phyloP scores from a whole-genome alignment of 2,113 vertebrate genomes.

The Apodemus sylvaticus region DNA sequence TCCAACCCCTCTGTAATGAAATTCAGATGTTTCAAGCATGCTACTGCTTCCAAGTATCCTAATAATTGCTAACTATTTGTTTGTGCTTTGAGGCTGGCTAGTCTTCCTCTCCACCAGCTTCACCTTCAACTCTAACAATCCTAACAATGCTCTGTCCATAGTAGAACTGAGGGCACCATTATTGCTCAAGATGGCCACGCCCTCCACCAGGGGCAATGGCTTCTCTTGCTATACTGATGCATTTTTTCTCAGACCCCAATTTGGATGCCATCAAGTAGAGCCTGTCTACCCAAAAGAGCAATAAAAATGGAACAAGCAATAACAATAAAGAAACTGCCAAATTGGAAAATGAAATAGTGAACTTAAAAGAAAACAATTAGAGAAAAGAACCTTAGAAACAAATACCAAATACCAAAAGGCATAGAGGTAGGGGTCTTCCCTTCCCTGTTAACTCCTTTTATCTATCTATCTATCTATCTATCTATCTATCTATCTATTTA shows the following conservation, averaged over 20 bases:
- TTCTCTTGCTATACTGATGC: background rate
- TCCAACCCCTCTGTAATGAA: background rate
- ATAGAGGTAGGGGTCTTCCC: rapidly evolving
- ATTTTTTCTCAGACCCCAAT: background rate
- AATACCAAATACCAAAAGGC: background rate
- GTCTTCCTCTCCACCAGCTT: background rate
- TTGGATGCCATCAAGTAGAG: background rate
- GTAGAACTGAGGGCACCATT: background rate
- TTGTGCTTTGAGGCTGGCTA: too few species aligned
- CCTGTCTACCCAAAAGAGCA: background rate
- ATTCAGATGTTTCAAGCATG: too few species aligned
- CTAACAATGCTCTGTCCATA: rapidly evolving
- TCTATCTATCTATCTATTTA: too few species aligned
- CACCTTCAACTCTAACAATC: rapidly evolving
- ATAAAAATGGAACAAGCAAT: background rate
- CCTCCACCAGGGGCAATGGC: background rate
- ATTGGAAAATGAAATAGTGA: background rate
- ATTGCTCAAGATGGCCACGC: background rate
- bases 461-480: too few species aligned
- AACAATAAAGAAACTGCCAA: background rate
- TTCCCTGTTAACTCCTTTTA: background rate
- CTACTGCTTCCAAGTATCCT: background rate
- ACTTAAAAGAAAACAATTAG: background rate
- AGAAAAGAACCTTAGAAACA: background rate
- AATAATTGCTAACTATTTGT: too few species aligned